phyloP scores from a whole-genome alignment of 2,113 vertebrate genomes.

The Parotia lawesii region DNA sequence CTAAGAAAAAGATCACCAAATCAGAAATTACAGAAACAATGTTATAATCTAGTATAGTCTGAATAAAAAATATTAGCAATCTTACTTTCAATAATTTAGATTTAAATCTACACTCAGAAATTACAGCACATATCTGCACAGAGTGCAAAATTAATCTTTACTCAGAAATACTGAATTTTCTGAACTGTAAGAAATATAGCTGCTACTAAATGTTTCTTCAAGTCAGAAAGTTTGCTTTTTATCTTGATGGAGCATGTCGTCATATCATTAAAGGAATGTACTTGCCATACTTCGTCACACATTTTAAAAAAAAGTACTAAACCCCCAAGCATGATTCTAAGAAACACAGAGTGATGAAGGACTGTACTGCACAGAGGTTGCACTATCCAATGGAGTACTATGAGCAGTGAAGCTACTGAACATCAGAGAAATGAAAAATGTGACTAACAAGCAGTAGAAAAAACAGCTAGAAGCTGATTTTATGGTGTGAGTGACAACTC shows the following conservation, averaged over 20 bases:
- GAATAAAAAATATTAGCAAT: background rate
- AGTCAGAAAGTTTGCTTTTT: background rate
- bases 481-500: background rate
- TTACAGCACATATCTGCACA: background rate
- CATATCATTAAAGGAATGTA: background rate
- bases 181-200: background rate
- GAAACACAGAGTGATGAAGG: background rate
- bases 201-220: background rate
- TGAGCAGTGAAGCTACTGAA: background rate
- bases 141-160: background rate
- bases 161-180: background rate
- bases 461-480: background rate
- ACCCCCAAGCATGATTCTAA: background rate
- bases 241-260: background rate
- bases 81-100: background rate
- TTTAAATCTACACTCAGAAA: background rate
- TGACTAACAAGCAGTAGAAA: background rate
- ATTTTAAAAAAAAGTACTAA: background rate
- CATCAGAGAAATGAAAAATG: background rate
- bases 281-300: background rate
- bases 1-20: background rate
- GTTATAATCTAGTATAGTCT: background rate
- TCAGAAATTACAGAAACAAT: background rate
- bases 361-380: background rate
- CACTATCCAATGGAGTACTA: background rate